A percentile compares a stretch with the other conserved stretches of the same genome.
phyloP scores from a whole-genome alignment of 2,113 vertebrate species.

The Phyllostomus hastatus region DNA sequence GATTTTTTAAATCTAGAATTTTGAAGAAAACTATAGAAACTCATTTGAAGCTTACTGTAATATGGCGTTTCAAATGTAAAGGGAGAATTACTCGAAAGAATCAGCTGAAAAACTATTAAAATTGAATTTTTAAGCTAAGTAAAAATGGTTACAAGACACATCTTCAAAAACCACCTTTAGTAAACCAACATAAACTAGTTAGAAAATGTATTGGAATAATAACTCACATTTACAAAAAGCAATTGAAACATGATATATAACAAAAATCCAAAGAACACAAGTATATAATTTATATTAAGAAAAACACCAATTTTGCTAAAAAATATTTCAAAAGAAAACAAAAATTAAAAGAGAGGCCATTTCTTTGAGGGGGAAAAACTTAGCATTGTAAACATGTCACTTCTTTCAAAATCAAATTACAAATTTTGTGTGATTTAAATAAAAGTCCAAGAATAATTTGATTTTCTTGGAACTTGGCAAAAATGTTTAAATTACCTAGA shows the following conservation, averaged over 20 bases:
- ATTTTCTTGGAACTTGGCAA: not conserved
- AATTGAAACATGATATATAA: conserved; percentile 18
- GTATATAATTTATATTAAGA: not conserved
- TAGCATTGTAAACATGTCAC: not conserved
- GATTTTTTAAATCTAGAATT: not conserved
- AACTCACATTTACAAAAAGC: conserved; percentile 31
- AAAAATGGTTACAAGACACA: conserved; percentile 39
- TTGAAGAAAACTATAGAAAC: not conserved
- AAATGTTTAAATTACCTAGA: not conserved
- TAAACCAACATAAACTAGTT: not conserved
- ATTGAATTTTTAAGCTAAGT: conserved; percentile 37
- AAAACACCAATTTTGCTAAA: not conserved
- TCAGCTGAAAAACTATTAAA: conserved; percentile 23
- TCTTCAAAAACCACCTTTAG: conserved; percentile 8
- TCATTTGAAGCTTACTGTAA: conserved; percentile 7
- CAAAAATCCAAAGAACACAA: conserved; percentile 17
- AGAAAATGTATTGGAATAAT: conserved; percentile 16
- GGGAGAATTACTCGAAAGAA: conserved; percentile 12
- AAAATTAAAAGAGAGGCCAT: not conserved
- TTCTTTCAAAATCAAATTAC: conserved; percentile 5
- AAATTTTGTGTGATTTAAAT: not conserved
- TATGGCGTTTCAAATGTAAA: conserved; percentile 29
- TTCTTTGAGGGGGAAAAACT: not conserved
- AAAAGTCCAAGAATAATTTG: not conserved
- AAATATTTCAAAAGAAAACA: not conserved